Evolutionary conservation across 2,888 invertebrate genomes (phyloP), one percentile per base, ranked within the genome.

Genomic region (Gryllus longicercus): DNA sequence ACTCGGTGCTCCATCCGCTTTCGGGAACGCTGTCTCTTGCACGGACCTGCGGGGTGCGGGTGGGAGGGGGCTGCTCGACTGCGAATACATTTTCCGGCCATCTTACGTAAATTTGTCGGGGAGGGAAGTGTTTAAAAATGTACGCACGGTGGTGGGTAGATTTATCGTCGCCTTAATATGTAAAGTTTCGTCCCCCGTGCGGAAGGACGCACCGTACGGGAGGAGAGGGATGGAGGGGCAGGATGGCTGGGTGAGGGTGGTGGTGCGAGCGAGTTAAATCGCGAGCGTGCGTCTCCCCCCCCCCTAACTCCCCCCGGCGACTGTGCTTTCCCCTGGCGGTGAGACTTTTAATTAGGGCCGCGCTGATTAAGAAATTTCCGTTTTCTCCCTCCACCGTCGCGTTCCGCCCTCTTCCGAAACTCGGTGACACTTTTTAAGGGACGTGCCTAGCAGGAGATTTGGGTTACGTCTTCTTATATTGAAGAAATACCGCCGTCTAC

Each of bases 111-210:
- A 63, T 63, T 63, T 63, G 63, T 63, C 63, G 14, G 63, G 63
- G 63, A 63, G n/a, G 63, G 63, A 63, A 63, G 63, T 63, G 63
- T 63, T 63, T 63, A 63, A 63, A 63, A 63, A 63, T 63, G 63
- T 63, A 63, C 63, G 63, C 16, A 63, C 63, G 63, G n/a, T 10
- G 63, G 16, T 14, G 63, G n/a, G 63, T 63, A 63, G 63, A 63
- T 63, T 63, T 63, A 63, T 63, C 63, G 63, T n/a, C n/a, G 16
- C n/a, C 63, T 63, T 63, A 63, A 63, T 63, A 63, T 63, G 63
- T 63, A 63, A 63, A 63, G 63, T 63, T 63, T 63, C n/a, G 63
- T n/a, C 63, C 16, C 63, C 16, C 63, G 14, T n/a, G 14, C n/a
- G 63, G 16, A 18, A n/a, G 63, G 14, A n/a, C 10, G n/a, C 16